These are phyloP conservation scores for Anastatus disparis DNA, from an alignment of 1,140 invertebrate genomes.

Conservation along the genomic window DNA sequence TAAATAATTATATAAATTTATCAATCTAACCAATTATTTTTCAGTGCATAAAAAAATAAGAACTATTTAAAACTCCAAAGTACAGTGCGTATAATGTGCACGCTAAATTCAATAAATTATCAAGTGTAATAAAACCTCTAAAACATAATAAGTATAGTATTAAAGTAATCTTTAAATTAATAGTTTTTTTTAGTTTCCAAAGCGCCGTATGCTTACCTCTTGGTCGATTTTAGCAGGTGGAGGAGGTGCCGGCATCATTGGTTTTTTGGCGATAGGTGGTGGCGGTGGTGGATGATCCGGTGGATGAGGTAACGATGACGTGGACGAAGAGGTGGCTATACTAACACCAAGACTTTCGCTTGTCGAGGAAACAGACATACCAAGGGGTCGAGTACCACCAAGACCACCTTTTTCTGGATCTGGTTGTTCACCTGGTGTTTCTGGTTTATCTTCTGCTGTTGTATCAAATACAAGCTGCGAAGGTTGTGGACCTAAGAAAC, in stretches of 20 bases:
- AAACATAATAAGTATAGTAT: too few species aligned
- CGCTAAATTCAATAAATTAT: too few species aligned
- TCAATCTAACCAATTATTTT: too few species aligned
- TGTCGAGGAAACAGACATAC: constrained; percentile 63
- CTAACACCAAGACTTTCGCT: constrained; percentile 58
- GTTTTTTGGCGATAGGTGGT: constrained; percentile 62
- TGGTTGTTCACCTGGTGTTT: constrained; percentile 79
- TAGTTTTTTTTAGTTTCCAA: too few species aligned
- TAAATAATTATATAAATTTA: too few species aligned
- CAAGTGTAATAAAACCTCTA: too few species aligned
- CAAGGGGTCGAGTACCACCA: constrained; percentile 79
- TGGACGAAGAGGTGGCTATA: background rate
- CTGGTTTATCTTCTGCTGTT: constrained; percentile 71
- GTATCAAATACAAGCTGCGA: constrained; percentile 68
- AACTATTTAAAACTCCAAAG: too few species aligned
- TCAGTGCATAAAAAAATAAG: too few species aligned
- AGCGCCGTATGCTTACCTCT: constrained; percentile 72
- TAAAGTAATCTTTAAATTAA: too few species aligned
- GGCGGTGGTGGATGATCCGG: constrained; percentile 66
- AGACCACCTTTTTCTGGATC: constrained; percentile 78
- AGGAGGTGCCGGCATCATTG: constrained; percentile 59
- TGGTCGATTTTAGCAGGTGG: constrained; percentile 72
- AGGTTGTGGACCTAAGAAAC: constrained; percentile 62
- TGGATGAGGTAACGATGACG: constrained; percentile 56
- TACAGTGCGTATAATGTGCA: too few species aligned